Evolutionary conservation across 2,113 vertebrate species (phyloP), one percentile per base, ranked within the genome.

Genomic region (Spheniscus mendiculus): DNA sequence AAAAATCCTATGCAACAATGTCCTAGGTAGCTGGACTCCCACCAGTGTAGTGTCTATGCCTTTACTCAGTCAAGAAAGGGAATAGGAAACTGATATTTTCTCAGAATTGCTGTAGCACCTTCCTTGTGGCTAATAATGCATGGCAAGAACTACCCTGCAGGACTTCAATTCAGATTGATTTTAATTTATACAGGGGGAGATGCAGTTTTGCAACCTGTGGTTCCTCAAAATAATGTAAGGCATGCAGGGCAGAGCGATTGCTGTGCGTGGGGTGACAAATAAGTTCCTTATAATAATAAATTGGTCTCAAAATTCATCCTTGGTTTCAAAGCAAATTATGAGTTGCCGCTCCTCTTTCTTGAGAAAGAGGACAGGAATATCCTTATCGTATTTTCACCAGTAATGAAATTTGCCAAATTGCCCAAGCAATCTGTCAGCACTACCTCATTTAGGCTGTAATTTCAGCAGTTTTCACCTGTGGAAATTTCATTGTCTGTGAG

Each of bases 1-100:
- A 65, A 61, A 38, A 58, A 11, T 4, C 6, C 15, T 5, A 0
- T 45, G n/a, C 23, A 36, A 1, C 49, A 26, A 1, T 32, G 16
- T 67, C 29, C 4, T 10, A 17, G 40, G 29, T 40, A 12, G 32
- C 32, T 63, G 62, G 49, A 36, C 32, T 76, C 63, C 22, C 20
- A 44, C 52, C 27, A 12, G 10, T 2, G 5, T 29, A 6, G 38
- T 15, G 15, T 61, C 73, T 72, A 1, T 27, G 40, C 52, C n/a
- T 55, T 71, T 38, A 21, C 44, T 49, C n/a, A 26, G n/a, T 21
- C n/a, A n/a, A 22, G 23, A 38, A 55, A 55, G 36, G 12, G 21
- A 59, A 30, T 4, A 29, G 62, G 38, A 69, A 80, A 44, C 5
- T 11, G 7, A 1, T 77, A 1, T 19, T 56, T 55, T 85, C 34